A percentile compares a stretch with the other conserved stretches of the same genome.
Evolutionary conservation across 2,888 invertebrate genomes (phyloP).

Genomic region (Xestia rhomboidea): DNA sequence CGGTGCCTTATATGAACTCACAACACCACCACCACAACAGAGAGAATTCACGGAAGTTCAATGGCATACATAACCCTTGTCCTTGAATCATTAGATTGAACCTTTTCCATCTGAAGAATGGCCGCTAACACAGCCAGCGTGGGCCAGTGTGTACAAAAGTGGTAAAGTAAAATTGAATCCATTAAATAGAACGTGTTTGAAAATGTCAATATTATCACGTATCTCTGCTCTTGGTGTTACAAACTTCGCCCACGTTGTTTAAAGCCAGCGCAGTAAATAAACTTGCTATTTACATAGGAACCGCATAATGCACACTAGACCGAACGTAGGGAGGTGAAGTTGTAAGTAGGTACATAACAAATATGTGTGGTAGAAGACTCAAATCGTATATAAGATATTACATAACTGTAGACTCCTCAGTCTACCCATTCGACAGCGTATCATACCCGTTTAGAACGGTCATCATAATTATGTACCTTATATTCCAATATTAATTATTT

Average conservation of each 20-base stretch:
- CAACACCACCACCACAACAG: too few relatives aligned
- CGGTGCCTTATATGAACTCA: too few relatives aligned
- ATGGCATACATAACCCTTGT: conserved; percentile 15
- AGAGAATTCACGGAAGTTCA: conserved; percentile 1
- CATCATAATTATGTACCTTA: background rate
- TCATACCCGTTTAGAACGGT: too few relatives aligned
- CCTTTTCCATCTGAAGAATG: background rate
- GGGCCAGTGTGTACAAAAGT: background rate
- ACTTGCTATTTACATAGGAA: conserved; percentile 46
- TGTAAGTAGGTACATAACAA: conserved; percentile 17
- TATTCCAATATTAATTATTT: background rate
- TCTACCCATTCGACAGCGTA: too few relatives aligned
- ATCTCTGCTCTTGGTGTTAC: conserved; percentile 19
- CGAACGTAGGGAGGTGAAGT: conserved; percentile 15
- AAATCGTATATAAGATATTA: background rate
- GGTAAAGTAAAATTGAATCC: conserved; percentile 16
- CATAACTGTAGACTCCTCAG: too few relatives aligned
- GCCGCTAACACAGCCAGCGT: background rate
- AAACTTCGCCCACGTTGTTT: conserved; percentile 39
- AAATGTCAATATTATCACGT: conserved; percentile 43
- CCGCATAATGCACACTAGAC: conserved; percentile 30
- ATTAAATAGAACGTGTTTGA: conserved; percentile 18
- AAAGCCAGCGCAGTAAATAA: conserved; percentile 50
- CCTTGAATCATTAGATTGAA: background rate
- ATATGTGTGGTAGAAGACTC: conserved; percentile 18